Conservation (phyloP, 1,140 invertebrate species). For the Papilio helenus region DNA sequence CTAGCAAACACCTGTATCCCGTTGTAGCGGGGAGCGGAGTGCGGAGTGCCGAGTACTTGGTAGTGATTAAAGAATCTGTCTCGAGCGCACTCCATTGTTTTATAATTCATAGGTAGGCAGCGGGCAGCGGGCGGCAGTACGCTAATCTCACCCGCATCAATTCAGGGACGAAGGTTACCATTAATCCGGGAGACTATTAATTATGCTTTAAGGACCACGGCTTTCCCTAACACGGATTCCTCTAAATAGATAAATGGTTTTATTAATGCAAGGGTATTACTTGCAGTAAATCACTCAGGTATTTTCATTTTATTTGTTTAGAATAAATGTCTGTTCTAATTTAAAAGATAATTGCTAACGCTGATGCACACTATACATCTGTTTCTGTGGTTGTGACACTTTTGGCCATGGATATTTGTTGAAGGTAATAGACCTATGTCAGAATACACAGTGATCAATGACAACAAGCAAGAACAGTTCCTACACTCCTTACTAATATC, state of each 20-base stretch:
- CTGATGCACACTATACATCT: too few species aligned
- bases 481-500: too few species aligned
- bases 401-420: neutral
- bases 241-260: slow-evolving; percentile 35
- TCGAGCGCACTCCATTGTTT: neutral
- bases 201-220: slow-evolving; percentile 33
- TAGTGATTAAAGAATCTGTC: slow-evolving; percentile 13
- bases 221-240: slow-evolving; percentile 16
- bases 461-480: too few species aligned
- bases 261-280: slow-evolving; percentile 23
- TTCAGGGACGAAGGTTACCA: slow-evolving; percentile 17
- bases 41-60: neutral
- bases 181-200: slow-evolving; percentile 33
- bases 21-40: neutral
- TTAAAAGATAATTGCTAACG: too few species aligned
- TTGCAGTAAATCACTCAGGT: slow-evolving; percentile 3
- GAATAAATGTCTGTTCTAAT: neutral
- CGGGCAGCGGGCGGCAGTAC: neutral
- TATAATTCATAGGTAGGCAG: slow-evolving; percentile 31
- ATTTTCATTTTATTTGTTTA: neutral
- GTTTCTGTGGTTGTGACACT: neutral
- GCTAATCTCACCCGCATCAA: slow-evolving; percentile 34
- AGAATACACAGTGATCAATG: too few species aligned
- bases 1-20: neutral
- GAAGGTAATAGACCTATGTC: neutral